Evolutionary conservation across 2,797 vertebrate genomes (phyloP).

Genomic region (Lerista edwardsae): DNA sequence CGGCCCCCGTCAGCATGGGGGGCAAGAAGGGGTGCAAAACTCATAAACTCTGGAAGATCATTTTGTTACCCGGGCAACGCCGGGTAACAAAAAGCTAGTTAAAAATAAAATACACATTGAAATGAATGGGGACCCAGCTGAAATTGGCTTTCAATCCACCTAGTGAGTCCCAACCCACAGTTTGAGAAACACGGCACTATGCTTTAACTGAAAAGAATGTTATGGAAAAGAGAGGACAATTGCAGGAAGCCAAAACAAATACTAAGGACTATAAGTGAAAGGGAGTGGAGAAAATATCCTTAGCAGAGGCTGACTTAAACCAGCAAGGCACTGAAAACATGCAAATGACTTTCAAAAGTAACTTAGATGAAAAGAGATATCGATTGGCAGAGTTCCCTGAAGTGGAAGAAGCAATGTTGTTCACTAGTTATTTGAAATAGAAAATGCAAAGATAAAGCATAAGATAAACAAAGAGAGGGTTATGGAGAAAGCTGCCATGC

Average conservation of each 20-base stretch:
- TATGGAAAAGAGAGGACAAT: constrained; percentile 60
- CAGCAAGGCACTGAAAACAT: constrained; percentile 50
- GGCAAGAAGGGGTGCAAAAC: too few species aligned
- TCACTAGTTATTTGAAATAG: neutral
- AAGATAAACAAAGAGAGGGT: neutral
- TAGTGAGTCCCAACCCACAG: too few species aligned
- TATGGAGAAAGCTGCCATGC: too few species aligned
- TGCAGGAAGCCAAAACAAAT: constrained; percentile 73
- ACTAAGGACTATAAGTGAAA: constrained; percentile 69
- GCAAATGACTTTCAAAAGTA: constrained; percentile 63
- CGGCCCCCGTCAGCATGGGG: too few species aligned
- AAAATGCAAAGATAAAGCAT: too few species aligned
- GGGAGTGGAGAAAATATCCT: constrained; percentile 53
- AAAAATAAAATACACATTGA: too few species aligned
- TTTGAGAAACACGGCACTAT: too few species aligned
- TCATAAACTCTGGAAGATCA: too few species aligned
- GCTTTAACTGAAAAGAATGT: constrained; percentile 65
- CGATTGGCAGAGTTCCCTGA: constrained; percentile 11
- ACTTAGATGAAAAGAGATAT: constrained; percentile 28
- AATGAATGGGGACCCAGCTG: too few species aligned
- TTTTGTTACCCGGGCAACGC: too few species aligned
- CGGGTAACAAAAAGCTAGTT: too few species aligned
- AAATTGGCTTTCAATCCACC: too few species aligned
- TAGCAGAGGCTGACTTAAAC: constrained; percentile 47
- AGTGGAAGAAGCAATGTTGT: neutral